Base-by-base conservation (phyloP, 2,113 vertebrate genomes). In the Erythrocebus patas region DNA sequence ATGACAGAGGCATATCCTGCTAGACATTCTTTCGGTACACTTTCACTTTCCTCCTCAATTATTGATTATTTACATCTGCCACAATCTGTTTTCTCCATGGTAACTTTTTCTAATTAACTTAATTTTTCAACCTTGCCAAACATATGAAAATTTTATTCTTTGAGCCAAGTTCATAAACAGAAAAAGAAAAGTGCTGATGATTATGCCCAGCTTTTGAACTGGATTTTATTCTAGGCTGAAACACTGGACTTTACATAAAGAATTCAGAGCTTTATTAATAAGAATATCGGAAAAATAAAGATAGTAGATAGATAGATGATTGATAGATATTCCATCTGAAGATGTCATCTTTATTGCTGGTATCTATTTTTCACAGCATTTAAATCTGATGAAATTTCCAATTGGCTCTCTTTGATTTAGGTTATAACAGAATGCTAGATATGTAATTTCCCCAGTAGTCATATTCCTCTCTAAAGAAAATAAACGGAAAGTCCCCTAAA, bases 21-120 rank as follows among this genome's bases (percentile, higher is more conserved):
- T 48, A 61, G 25, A 27, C 8, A 32, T 52, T 93, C 61, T 84
- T 80, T 68, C 25, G 14, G 6, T 68, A 20, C 25, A 30, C 22
- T 79, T 78, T 84, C 20, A 55, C 55, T 73, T 86, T 43, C n/a
- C 23, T 55, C 48, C 48, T 66, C 81, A 57, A 43, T 81, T 93
- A 86, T 68, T 76, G 93, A 81, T 93, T 91, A 93, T 97, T 90
- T 81, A 66, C 55, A 68, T 87, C 25, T 68, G 20, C 55, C 73
- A 81, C 38, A 40, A 27, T 52, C 20, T 14, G 76, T 50, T 66
- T 93, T 50, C 48, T 68, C 22, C 80, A 50, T 59, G 48, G 50
- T 93, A 95, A 93, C 8, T 23, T 55, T 79, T 79, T 55, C 30
- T 61, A 40, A 72, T 89, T 92, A 96, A n/a, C 45, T 93, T 84